Evolutionary conservation across 64 coral and sea anemone genomes (phyloP), one percentile per base, ranked within the genome.

Genomic region (Stichodactyla mertensii): DNA sequence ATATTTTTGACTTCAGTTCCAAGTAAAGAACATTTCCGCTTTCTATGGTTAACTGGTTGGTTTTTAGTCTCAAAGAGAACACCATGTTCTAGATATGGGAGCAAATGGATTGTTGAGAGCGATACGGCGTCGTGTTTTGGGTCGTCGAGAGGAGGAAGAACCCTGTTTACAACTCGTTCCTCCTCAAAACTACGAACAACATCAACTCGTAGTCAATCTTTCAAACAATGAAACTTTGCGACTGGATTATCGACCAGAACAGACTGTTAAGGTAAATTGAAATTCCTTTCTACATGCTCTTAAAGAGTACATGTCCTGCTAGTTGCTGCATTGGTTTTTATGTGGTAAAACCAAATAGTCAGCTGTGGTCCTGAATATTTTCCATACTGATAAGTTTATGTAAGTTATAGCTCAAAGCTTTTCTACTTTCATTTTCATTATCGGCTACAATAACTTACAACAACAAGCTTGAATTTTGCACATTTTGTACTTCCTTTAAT

Each of bases 251-350:
- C 88, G 82, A 77, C 88, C 88, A 56, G 84, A 89, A 23, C 51
- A 84, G 52, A 89, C 80, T 56, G 88, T 89, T 6, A 89, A 81
- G 80, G 88, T 89, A 22, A 89, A 81, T 84, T 64, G 10, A 28
- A 3, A 27, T 52, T 59, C 36, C 59, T 5, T 28, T 87, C 58
- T 51, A 15, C 10, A 5, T 64, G 8, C 31, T 55, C 3, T 4
- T 45, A 3, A 45, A 45, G 36, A 45, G 36, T 45, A 45, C 3
- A 45, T 45, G 36, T 45, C 36, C 36, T 45, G 36, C 36, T 45
- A 45, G 36, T 45, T 45, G 36, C 36, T 45, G 1, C 36, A 45
- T 45, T 45, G 36, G 36, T 45, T 45, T 45, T 45, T 45, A 45
- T 45, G 36, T 45, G 36, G 36, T 45, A 45, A 45, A 45, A 45